Percentiles rank a stretch among this genome's conserved stretches.
Conservation (phyloP, 2,888 invertebrate species). For the Epirrhoe tristata region DNA sequence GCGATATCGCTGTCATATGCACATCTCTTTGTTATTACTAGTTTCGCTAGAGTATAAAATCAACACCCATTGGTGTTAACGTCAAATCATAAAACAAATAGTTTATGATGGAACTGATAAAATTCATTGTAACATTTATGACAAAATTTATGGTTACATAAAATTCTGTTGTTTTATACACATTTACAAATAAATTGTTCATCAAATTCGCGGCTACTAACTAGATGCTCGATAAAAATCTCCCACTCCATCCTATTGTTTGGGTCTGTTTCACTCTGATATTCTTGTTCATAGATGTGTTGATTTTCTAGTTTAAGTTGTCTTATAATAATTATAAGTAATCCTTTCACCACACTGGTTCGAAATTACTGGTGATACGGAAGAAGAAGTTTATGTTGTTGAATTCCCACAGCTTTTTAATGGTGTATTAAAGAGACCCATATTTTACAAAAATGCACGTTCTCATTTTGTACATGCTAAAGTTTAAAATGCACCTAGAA, state of each 20-base stretch:
- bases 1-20: background rate
- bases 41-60: conserved; percentile 1
- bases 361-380: too few relatives aligned
- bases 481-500: too few relatives aligned
- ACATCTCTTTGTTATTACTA: background rate
- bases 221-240: background rate
- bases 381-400: too few relatives aligned
- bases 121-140: conserved; percentile 15
- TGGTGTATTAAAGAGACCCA: too few relatives aligned
- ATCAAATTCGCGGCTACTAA: background rate
- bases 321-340: too few relatives aligned
- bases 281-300: background rate
- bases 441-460: too few relatives aligned
- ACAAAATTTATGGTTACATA: conserved; percentile 11
- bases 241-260: background rate
- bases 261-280: background rate
- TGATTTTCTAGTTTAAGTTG: too few relatives aligned
- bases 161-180: conserved; percentile 8
- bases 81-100: conserved; percentile 7
- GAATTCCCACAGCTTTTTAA: too few relatives aligned
- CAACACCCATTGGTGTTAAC: conserved; percentile 6
- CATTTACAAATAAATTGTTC: conserved; percentile 3
- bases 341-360: too few relatives aligned
- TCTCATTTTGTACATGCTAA: too few relatives aligned
- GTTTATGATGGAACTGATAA: conserved; percentile 3